Conservation (phyloP, 2,113 vertebrate species). For the Tenrec ecaudatus region DNA sequence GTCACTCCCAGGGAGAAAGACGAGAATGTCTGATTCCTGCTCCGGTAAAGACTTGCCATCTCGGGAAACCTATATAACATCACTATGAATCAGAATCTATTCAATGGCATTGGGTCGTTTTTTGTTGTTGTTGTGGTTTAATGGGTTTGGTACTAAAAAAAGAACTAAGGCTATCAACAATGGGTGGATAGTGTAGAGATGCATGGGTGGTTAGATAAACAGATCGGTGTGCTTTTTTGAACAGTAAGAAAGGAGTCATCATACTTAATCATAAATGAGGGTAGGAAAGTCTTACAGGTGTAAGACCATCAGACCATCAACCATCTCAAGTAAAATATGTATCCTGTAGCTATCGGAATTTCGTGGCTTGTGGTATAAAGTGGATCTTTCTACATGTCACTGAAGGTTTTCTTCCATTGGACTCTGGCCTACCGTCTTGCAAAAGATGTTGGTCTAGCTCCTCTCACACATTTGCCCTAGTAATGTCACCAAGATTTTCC, state of each 20-base stretch:
- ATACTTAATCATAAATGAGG: conserved; percentile 6
- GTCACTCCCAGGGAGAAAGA: too few species aligned
- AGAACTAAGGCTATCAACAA: not conserved
- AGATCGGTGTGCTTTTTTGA: not conserved
- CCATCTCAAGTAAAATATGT: not conserved
- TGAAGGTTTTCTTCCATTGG: not conserved
- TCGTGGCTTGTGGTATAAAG: not conserved
- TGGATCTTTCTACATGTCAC: not conserved
- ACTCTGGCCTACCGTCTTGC: not conserved
- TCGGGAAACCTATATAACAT: too few species aligned
- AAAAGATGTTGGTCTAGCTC: not conserved
- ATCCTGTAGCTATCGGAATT: not conserved
- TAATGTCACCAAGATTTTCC: not conserved
- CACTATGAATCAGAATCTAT: too few species aligned
- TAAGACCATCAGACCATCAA: too few species aligned
- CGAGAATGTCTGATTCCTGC: too few species aligned
- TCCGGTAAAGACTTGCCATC: too few species aligned
- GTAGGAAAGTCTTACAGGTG: not conserved
- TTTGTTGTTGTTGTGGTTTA: not conserved
- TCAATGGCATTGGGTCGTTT: too few species aligned
- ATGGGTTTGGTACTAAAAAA: not conserved
- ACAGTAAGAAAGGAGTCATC: not conserved
- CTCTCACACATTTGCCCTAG: not conserved
- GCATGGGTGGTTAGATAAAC: not conserved
- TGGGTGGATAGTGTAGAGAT: not conserved